Conservation (phyloP, 2,797 vertebrate species). For the Spea hammondii region DNA sequence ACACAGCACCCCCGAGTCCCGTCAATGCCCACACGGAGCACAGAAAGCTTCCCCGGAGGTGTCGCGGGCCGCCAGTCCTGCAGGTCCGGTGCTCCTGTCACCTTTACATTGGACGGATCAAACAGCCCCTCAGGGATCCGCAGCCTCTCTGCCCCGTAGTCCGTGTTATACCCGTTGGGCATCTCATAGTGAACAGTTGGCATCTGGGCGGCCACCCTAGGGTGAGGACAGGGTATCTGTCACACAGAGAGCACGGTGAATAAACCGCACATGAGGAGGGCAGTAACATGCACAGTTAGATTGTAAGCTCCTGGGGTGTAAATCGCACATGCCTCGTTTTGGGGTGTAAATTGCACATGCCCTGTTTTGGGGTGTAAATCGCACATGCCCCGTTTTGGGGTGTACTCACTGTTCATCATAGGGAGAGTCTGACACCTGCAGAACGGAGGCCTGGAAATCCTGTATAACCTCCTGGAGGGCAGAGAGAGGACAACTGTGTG, state of each 20-base stretch:
- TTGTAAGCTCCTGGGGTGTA: no score
- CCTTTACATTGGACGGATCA: constrained; percentile 76
- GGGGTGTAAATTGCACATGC: background rate
- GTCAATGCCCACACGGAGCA: background rate
- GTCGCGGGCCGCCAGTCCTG: no score
- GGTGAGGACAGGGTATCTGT: constrained; percentile 1
- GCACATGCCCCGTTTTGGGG: background rate
- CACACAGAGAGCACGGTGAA: background rate
- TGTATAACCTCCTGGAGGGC: constrained; percentile 73
- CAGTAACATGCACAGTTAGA: background rate
- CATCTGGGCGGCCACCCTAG: constrained; percentile 78
- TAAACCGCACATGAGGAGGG: background rate
- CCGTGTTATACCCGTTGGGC: constrained; percentile 75
- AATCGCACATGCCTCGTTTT: no score
- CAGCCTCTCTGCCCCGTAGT: constrained; percentile 70
- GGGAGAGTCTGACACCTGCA: constrained; percentile 76
- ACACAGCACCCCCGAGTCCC: background rate
- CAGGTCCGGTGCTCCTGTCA: constrained; percentile 33
- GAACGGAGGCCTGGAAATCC: constrained; percentile 77
- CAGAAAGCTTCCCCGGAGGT: no score
- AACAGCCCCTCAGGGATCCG: constrained; percentile 74
- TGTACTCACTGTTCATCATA: constrained; percentile 76
- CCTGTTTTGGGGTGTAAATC: no score
- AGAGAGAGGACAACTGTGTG: background rate
- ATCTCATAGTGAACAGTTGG: constrained; percentile 78